A percentile compares a stretch with the other conserved stretches of the same genome.
phyloP scores from a whole-genome alignment of 2,113 vertebrate species.

The Mesitornis unicolor region DNA sequence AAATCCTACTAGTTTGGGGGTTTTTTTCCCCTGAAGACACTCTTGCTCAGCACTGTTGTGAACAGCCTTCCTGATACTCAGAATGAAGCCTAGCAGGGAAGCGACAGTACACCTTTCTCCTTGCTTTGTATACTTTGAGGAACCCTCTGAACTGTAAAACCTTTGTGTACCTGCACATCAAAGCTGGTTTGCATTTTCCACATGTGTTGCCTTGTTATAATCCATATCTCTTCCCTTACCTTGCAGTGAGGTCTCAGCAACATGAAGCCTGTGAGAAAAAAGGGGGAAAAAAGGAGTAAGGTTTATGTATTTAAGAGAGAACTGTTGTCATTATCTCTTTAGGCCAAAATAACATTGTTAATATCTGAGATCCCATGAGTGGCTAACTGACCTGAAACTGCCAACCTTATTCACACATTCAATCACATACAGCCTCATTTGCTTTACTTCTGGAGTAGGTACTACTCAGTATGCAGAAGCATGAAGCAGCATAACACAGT shows the following conservation, averaged over 20 bases:
- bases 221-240: neutral
- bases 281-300: rapidly evolving
- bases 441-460: conserved; percentile 19
- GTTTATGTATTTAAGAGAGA: conserved; percentile 4
- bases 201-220: neutral
- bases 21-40: neutral
- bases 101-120: neutral
- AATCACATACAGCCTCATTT: conserved; percentile 7
- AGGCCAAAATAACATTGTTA: conserved; percentile 38
- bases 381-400: conserved; percentile 29
- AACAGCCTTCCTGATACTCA: neutral
- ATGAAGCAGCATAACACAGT: conserved; percentile 6
- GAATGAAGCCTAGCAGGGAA: neutral
- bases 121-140: neutral
- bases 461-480: conserved; percentile 45
- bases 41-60: neutral
- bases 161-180: neutral
- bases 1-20: neutral
- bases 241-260: neutral
- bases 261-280: neutral
- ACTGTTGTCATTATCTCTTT: conserved; percentile 12
- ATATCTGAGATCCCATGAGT: neutral
- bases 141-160: neutral
- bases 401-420: neutral
- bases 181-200: neutral